Base-by-base conservation (phyloP, 2,113 vertebrate genomes). In the Forbesichthys agassizii region DNA sequence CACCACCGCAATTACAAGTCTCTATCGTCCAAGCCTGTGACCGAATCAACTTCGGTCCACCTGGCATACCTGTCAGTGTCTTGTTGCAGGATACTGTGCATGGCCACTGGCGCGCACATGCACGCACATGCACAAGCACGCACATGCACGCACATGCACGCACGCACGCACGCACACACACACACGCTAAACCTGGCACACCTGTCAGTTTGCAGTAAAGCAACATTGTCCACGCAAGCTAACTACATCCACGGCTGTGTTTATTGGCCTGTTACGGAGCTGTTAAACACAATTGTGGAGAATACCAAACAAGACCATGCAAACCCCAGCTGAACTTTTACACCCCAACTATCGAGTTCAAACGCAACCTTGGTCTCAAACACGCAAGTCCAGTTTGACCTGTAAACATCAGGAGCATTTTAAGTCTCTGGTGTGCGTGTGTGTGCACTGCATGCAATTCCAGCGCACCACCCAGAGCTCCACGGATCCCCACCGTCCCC, bases 231-330 rank as follows among this genome's bases (percentile, higher is more conserved):
- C 83, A 82, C 74, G 77, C 58, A 67, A 18, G 54, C 77, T 80
- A 68, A 82, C 80, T 66, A 69, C 69, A 82, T 83, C 77, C 77
- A 81, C 70, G 56, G 59, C 68, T 68, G 74, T 89, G 84, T 86
- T 90, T 88, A 88, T 87, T 87, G 82, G 82, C 72, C 74, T 84
- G 84, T 86, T 86, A 79, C 73, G 69, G 75, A 86, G 76, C 75
- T 87, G 84, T 86, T 85, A 84, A 88, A 88, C 80, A 89, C 76
- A 86, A 87, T 86, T 83, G 69, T 80, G 78, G 67, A 69, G 82
- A 61, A 84, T 80, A 85, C 67, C 80, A 81, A 86, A 82, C 82
- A 75, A 48, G 73, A 83, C 74, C 73, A 73, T 77, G 68, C 61
- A 71, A 82, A 77, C 84, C 81, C 81, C 74, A 70, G 62, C 53